phyloP scores from a whole-genome alignment of 1,140 invertebrate genomes.

The Lucilia cuprina region DNA sequence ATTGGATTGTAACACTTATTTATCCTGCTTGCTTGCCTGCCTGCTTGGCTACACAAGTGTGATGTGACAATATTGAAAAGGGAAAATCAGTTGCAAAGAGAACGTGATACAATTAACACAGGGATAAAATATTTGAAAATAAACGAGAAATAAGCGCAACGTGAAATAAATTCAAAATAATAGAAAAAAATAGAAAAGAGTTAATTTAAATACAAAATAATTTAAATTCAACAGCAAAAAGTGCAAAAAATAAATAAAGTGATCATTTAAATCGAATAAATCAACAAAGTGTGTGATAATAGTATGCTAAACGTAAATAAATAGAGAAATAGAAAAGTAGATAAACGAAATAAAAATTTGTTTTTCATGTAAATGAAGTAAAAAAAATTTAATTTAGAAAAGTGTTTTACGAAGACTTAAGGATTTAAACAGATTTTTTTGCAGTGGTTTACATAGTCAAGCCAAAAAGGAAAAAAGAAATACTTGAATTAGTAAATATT shows the following conservation, averaged over 20 bases:
- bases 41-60: not conserved
- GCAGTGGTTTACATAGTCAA: not conserved
- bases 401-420: not conserved
- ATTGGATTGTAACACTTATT: conserved; percentile 29
- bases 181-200: not conserved
- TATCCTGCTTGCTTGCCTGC: not conserved
- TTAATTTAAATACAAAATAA: not conserved
- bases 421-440: not conserved
- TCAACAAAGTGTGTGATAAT: not conserved
- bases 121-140: not conserved
- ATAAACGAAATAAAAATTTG: not conserved
- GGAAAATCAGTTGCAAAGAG: conserved; percentile 28
- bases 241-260: not conserved
- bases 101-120: conserved; percentile 28
- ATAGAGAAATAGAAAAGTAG: not conserved
- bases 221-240: not conserved
- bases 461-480: not conserved
- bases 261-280: not conserved
- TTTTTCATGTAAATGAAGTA: not conserved
- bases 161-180: not conserved
- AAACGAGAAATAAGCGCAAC: not conserved
- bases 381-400: not conserved
- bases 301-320: not conserved
- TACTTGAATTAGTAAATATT: not conserved
- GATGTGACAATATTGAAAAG: conserved; percentile 16